Conservation (phyloP, 2,797 vertebrate species). For the Sebastiscus albofasciatus region DNA sequence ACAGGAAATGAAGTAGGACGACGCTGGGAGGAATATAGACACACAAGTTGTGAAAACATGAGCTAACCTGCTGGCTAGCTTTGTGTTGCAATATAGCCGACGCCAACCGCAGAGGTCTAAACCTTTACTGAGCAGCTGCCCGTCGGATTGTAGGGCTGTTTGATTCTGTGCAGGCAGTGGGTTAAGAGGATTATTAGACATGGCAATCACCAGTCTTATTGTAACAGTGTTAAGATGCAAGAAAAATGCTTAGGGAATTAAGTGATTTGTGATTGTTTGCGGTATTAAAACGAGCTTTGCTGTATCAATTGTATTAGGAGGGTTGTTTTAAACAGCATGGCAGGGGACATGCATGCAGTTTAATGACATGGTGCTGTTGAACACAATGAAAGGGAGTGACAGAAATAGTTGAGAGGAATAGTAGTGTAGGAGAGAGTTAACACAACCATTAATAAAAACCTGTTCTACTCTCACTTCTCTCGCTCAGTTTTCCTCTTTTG, state of each 20-base stretch:
- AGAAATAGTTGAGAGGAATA: not conserved
- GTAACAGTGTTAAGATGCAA: constrained; percentile 58
- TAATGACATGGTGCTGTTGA: not conserved
- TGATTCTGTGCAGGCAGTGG: constrained; percentile 49
- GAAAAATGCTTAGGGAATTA: constrained; percentile 59
- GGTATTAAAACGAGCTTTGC: constrained; percentile 51
- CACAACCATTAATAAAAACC: constrained; percentile 38
- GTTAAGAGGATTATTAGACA: constrained; percentile 73
- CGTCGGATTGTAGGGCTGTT: constrained; percentile 28
- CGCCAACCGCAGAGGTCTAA: constrained; percentile 22
- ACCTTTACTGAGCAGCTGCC: constrained; percentile 32
- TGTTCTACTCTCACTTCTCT: constrained; percentile 27
- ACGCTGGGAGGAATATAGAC: not conserved
- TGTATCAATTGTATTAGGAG: constrained; percentile 15
- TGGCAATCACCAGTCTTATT: constrained; percentile 47
- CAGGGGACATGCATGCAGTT: not conserved
- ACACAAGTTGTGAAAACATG: constrained; percentile 12
- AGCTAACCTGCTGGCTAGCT: constrained; percentile 12
- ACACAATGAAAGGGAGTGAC: not conserved
- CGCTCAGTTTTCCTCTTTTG: not conserved
- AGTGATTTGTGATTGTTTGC: constrained; percentile 69
- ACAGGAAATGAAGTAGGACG: constrained; percentile 57
- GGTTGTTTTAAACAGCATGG: constrained; percentile 18
- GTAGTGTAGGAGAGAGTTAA: constrained; percentile 10
- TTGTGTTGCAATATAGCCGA: constrained; percentile 1